phyloP scores from a whole-genome alignment of 2,888 invertebrate genomes.

The Dermolepida albohirtum region DNA sequence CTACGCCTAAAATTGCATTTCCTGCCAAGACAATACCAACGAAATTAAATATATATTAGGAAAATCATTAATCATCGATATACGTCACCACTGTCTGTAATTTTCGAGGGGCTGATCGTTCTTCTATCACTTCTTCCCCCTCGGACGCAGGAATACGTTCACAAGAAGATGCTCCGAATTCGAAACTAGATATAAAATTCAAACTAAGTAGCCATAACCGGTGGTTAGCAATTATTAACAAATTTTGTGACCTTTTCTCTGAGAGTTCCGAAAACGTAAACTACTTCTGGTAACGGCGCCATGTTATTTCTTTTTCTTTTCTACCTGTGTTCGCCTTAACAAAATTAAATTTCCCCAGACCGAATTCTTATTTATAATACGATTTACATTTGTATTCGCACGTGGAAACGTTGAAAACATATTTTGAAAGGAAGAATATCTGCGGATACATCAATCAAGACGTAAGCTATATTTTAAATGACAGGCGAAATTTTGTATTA shows the following conservation, averaged over 20 bases:
- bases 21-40: constrained; percentile 38
- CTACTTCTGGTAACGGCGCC: constrained; percentile 57
- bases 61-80: constrained; percentile 59
- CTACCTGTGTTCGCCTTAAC: constrained; percentile 41
- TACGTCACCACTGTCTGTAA: constrained; percentile 60
- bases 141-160: not conserved
- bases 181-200: constrained; percentile 54
- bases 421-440: constrained; percentile 34
- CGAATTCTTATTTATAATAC: not conserved
- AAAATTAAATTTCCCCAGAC: constrained; percentile 26
- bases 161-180: constrained; percentile 7
- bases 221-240: constrained; percentile 57
- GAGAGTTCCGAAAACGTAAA: constrained; percentile 56
- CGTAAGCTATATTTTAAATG: constrained; percentile 62
- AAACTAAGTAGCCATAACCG: constrained; percentile 57
- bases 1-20: constrained; percentile 26
- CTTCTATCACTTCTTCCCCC: constrained; percentile 50
- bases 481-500: constrained; percentile 58
- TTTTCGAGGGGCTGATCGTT: constrained; percentile 53
- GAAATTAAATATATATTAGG: constrained; percentile 46
- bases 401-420: constrained; percentile 47
- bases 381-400: not conserved
- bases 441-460: constrained; percentile 61
- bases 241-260: constrained; percentile 52
- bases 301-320: constrained; percentile 58